Conservation (phyloP, 1,140 invertebrate genomes). For the Plodia interpunctella region DNA sequence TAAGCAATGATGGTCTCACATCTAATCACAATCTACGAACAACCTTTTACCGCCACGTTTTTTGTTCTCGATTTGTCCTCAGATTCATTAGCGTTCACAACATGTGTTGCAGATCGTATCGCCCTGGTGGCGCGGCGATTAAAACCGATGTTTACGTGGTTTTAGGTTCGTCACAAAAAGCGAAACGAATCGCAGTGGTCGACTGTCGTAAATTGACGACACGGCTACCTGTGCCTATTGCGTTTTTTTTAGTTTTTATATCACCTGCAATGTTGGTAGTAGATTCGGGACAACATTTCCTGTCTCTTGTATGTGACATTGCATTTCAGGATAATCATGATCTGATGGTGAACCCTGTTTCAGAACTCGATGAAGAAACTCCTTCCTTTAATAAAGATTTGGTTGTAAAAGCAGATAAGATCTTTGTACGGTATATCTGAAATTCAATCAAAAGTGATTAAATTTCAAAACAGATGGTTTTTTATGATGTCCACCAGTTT, state of each 20-base stretch:
- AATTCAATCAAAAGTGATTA: too few relatives aligned
- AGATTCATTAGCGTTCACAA: conserved; percentile 9
- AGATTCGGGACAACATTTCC: too few relatives aligned
- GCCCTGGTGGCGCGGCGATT: conserved; percentile 27
- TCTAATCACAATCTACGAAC: background rate
- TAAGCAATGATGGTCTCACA: background rate
- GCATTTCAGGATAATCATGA: too few relatives aligned
- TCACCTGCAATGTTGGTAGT: too few relatives aligned
- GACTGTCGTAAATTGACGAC: background rate
- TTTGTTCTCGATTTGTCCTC: background rate
- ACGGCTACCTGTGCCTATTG: conserved; percentile 1
- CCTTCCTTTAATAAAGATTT: too few relatives aligned
- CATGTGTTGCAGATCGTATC: conserved; percentile 9
- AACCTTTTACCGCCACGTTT: background rate
- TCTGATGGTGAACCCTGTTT: too few relatives aligned
- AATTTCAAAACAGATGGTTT: too few relatives aligned
- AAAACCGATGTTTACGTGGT: conserved; percentile 44
- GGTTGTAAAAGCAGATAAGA: too few relatives aligned
- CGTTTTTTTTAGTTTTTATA: background rate
- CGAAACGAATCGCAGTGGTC: background rate
- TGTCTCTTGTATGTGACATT: too few relatives aligned
- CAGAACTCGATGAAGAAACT: too few relatives aligned
- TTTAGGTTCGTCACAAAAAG: conserved; percentile 1
- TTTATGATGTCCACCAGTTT: too few relatives aligned
- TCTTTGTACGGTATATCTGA: too few relatives aligned